A percentile compares a stretch with the other conserved stretches of the same genome.
These are phyloP conservation scores for Neotoma lepida DNA, from an alignment of 2,113 vertebrate genomes.

Conservation along the genomic window DNA sequence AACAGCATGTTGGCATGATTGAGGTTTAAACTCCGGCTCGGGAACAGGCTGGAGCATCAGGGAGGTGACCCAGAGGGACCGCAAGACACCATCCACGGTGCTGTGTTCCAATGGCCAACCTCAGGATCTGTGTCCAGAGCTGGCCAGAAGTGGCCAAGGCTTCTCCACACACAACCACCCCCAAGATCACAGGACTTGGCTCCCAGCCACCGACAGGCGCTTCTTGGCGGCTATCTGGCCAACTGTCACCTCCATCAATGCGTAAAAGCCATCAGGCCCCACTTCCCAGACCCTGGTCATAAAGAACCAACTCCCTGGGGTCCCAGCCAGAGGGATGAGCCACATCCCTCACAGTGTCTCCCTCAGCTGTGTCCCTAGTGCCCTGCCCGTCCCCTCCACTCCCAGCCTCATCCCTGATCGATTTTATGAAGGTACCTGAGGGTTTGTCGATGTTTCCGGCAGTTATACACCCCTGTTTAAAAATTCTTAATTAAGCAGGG, in stretches of 20 bases:
- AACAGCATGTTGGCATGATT: no score
- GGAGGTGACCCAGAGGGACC: neutral
- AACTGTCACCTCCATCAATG: conserved; percentile 83
- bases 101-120: no score
- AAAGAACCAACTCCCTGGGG: conserved; percentile 81
- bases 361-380: conserved; percentile 33
- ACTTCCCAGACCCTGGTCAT: conserved; percentile 82
- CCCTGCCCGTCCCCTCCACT: conserved; percentile 54
- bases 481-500: conserved; percentile 94
- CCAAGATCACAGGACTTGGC: neutral
- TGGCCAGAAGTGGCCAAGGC: neutral
- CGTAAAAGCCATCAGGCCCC: conserved; percentile 85
- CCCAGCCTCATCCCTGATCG: conserved; percentile 84
- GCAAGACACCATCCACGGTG: rapidly evolving
- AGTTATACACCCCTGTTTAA: conserved; percentile 89
- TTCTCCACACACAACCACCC: neutral
- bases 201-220: conserved; percentile 78
- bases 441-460: conserved; percentile 87
- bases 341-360: conserved; percentile 60
- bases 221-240: conserved; percentile 72
- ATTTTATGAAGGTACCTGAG: conserved; percentile 89
- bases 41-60: neutral
- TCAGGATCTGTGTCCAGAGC: neutral
- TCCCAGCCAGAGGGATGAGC: conserved; percentile 62
- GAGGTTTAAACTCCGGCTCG: neutral